Conservation (phyloP, 2,888 invertebrate species). For the Drosophila mulleri region DNA sequence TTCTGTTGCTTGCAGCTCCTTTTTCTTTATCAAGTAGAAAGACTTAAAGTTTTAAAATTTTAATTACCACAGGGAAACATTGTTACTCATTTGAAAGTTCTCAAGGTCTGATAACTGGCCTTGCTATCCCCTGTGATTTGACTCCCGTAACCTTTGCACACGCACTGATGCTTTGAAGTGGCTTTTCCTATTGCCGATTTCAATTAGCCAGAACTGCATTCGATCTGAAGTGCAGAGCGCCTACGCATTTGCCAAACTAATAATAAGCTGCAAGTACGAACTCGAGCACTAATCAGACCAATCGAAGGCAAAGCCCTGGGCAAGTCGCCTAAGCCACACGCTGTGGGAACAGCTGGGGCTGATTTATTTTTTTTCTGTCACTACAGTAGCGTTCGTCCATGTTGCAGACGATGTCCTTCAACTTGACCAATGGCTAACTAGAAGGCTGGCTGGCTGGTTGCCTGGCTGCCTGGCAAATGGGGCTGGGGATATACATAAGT, state of each 20-base stretch:
- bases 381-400: conserved; percentile 46
- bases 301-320: conserved; percentile 13
- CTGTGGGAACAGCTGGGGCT: conserved; percentile 12
- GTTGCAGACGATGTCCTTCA: conserved; percentile 56
- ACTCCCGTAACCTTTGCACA: not conserved
- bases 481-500: conserved; percentile 10
- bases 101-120: not conserved
- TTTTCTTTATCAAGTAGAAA: not conserved
- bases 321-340: conserved; percentile 7
- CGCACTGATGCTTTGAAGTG: not conserved
- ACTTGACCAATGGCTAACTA: conserved; percentile 60
- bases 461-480: not conserved
- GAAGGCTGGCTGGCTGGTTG: not conserved
- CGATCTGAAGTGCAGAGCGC: conserved; percentile 18
- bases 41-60: not conserved
- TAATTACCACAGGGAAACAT: conserved; percentile 1
- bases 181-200: not conserved
- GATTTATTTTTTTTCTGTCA: conserved; percentile 60
- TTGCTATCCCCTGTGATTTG: not conserved
- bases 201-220: not conserved
- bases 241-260: conserved; percentile 46
- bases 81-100: not conserved
- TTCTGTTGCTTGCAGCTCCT: not conserved
- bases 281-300: conserved; percentile 27
- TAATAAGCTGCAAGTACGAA: conserved; percentile 42